Percentiles rank a stretch among this genome's conserved stretches.
Evolutionary conservation across 1,140 invertebrate genomes (phyloP).

Genomic region (Panagrolaimus sp.): DNA sequence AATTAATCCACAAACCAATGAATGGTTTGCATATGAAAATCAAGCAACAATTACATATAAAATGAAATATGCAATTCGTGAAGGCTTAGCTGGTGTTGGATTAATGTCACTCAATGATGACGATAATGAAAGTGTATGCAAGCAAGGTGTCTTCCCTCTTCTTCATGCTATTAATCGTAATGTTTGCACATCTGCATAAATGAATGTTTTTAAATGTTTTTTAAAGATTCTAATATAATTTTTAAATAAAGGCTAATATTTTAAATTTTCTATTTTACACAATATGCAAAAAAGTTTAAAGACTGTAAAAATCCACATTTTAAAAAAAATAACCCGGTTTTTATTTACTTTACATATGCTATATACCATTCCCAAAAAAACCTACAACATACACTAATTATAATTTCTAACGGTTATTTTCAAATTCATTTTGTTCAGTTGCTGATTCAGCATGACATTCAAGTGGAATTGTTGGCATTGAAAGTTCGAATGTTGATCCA

Average conservation of each 20-base stretch:
- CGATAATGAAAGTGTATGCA: background rate
- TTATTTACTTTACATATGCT: too few species aligned
- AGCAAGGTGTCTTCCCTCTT: background rate
- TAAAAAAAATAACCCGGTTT: too few species aligned
- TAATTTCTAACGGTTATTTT: background rate
- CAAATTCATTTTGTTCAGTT: background rate
- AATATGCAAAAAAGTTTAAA: too few species aligned
- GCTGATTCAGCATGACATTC: background rate
- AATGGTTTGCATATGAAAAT: background rate
- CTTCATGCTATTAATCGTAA: background rate
- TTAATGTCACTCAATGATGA: conserved; percentile 9
- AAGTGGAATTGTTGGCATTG: conserved; percentile 29
- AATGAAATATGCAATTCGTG: conserved; percentile 4
- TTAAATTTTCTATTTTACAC: too few species aligned
- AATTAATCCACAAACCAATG: background rate
- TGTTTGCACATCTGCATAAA: background rate
- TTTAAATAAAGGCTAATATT: too few species aligned
- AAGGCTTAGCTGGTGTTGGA: background rate
- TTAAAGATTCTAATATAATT: too few species aligned
- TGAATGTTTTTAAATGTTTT: too few species aligned
- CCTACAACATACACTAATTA: background rate
- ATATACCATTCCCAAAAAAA: background rate
- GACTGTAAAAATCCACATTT: too few species aligned
- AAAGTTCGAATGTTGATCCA: conserved; percentile 37
- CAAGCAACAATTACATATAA: background rate